phyloP scores from a whole-genome alignment of 2,797 vertebrate genomes.

The Manis javanica region DNA sequence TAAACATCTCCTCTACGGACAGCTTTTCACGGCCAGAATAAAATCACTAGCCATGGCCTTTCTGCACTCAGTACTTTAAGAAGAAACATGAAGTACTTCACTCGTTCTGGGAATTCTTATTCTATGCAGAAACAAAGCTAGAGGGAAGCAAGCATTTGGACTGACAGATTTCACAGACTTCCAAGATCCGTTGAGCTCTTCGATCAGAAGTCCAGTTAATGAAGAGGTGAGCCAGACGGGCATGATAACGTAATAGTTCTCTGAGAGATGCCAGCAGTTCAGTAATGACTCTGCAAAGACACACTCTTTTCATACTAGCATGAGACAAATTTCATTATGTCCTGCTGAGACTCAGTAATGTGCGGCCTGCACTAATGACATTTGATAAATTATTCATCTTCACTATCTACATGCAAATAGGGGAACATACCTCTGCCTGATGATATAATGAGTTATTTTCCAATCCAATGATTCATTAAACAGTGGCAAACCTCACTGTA shows the following conservation, averaged over 20 bases:
- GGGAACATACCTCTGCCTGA: conserved; percentile 69
- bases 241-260: conserved; percentile 67
- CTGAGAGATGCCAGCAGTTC: conserved; percentile 73
- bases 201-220: conserved; percentile 83
- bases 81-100: conserved; percentile 60
- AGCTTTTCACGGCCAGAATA: conserved; percentile 57
- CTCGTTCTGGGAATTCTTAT: conserved; percentile 66
- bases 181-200: conserved; percentile 85
- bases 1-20: background rate
- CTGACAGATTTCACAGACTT: conserved; percentile 79
- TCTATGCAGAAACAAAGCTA: conserved; percentile 50
- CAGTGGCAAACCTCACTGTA: conserved; percentile 66
- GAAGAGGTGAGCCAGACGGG: conserved; percentile 81
- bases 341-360: conserved; percentile 75
- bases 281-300: conserved; percentile 70
- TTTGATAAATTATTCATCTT: conserved; percentile 85
- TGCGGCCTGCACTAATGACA: conserved; percentile 79
- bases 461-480: conserved; percentile 82
- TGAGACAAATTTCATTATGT: conserved; percentile 79
- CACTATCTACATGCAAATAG: conserved; percentile 85
- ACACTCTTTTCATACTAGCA: conserved; percentile 73
- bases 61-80: conserved; percentile 48
- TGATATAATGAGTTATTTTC: conserved; percentile 85
- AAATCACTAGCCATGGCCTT: conserved; percentile 51
- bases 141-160: conserved; percentile 84